phyloP scores from a whole-genome alignment of 2,797 vertebrate species.

The Argya squamiceps region DNA sequence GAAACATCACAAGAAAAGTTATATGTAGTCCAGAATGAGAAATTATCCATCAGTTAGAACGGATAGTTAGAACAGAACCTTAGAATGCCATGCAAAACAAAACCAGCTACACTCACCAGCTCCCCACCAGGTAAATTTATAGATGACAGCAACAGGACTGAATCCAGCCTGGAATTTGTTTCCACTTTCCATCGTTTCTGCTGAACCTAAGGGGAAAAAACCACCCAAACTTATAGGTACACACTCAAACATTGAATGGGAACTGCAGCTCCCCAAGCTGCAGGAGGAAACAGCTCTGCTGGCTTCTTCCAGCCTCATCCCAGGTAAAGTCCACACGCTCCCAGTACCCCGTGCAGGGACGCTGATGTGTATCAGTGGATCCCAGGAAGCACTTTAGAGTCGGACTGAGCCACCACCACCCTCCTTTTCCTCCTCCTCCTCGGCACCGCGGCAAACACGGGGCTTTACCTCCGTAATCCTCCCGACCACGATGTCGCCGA shows the following conservation, averaged over 20 bases:
- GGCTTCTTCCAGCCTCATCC: neutral
- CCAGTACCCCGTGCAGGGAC: accelerated
- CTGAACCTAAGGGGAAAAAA: constrained; percentile 84
- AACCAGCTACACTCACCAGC: constrained; percentile 80
- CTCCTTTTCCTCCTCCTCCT: neutral
- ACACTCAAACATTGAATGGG: accelerated
- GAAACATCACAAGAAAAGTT: neutral
- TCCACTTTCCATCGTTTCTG: constrained; percentile 99
- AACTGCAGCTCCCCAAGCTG: neutral
- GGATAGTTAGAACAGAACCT: too few species aligned
- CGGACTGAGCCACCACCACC: accelerated
- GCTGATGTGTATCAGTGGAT: accelerated
- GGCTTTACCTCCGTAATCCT: constrained; percentile 91
- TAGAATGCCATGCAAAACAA: accelerated
- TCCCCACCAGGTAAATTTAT: constrained; percentile 97
- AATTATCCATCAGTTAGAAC: neutral
- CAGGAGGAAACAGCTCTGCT: neutral
- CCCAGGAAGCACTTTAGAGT: accelerated
- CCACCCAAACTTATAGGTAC: accelerated
- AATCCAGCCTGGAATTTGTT: constrained; percentile 93
- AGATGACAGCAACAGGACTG: constrained; percentile 90
- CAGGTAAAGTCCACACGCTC: accelerated
- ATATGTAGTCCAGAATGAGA: accelerated
- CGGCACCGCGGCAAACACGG: accelerated
- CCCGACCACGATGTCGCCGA: constrained; percentile 97